Base-by-base conservation (phyloP, 2,797 vertebrate species). In the Denticeps clupeoides region DNA sequence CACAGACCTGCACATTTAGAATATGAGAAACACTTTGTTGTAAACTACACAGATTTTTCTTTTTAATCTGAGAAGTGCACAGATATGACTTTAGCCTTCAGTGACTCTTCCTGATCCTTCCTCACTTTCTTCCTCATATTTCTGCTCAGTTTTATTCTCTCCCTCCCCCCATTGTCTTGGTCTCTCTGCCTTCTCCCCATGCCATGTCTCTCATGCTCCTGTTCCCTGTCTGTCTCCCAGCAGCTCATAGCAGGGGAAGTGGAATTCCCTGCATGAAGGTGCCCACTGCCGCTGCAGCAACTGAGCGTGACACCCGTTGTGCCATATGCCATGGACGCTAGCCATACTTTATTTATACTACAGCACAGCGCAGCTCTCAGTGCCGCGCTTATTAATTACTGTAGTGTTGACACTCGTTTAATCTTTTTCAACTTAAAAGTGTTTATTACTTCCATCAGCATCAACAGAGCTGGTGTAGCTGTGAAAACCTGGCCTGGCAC, bases 391-490 rank as follows among this genome's bases (percentile, higher is more conserved):
- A 85, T 87, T 87, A 85, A 83, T 81, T 83, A 83, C 77, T 62
- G 72, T 59, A 13, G 65, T 75, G 74, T 78, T 80, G 75, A 83
- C 80, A 82, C 75, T 76, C 70, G 59, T 80, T 84, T 81, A 70
- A 79, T 81, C 72, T 83, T 82, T 81, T 81, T 80, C 71, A 70
- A 62, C 74, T 72, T 78, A 81, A 84, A 85, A 83, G 83, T 86
- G 84, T 86, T 87, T 85, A 85, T 85, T 85, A 78, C 82, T 80
- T 65, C 58, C 64, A 19, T 67, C 52, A 51, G 65, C 70, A 72
- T 81, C 67, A 72, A 72, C 60, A 61, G 64, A 49, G 60, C 64
- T 55, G 68, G 58, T 57, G 66, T 48, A 56, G 64, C 65, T 72
- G 68, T 63, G 68, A 82, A 80, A 79, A 69, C 69, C 73, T 44